phyloP scores from a whole-genome alignment of 2,113 vertebrate species.

The Osmerus mordax region DNA sequence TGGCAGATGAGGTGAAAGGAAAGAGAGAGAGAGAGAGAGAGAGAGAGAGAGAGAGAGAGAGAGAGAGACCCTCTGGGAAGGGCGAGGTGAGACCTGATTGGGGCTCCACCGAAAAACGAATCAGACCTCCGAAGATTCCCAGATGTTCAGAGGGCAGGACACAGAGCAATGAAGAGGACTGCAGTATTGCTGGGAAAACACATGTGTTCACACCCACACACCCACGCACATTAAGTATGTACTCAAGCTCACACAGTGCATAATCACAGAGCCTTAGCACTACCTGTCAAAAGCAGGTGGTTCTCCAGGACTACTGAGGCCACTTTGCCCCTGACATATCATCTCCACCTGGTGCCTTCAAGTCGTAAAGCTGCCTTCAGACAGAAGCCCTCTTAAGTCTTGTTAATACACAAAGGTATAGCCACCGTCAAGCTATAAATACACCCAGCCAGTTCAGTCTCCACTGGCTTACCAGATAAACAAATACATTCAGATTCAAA shows the following conservation, averaged over 20 bases:
- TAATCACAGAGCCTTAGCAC: slow-evolving; percentile 36
- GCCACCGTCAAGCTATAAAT: no score
- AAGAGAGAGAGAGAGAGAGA: neutral
- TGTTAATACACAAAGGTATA: no score
- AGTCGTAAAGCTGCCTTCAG: slow-evolving; percentile 23
- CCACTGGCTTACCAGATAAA: no score
- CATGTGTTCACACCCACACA: neutral
- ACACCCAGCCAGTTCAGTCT: no score
- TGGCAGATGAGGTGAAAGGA: slow-evolving; percentile 68
- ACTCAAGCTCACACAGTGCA: slow-evolving; percentile 11
- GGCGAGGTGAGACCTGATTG: slow-evolving; percentile 31
- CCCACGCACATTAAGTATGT: slow-evolving; percentile 2
- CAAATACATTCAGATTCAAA: no score
- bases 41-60: neutral
- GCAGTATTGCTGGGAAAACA: neutral
- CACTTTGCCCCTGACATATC: slow-evolving; percentile 43
- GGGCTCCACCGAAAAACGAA: slow-evolving; percentile 14
- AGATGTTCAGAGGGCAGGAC: slow-evolving; percentile 10
- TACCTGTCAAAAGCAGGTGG: slow-evolving; percentile 42
- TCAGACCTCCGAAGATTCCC: slow-evolving; percentile 19
- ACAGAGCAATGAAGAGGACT: no score
- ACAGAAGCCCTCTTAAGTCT: neutral
- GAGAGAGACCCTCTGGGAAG: neutral
- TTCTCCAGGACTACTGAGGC: slow-evolving; percentile 31
- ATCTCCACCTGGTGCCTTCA: slow-evolving; percentile 50